These are phyloP conservation scores for Spea multiplicata DNA, from an alignment of 2,113 vertebrate genomes.

Conservation along the genomic window DNA sequence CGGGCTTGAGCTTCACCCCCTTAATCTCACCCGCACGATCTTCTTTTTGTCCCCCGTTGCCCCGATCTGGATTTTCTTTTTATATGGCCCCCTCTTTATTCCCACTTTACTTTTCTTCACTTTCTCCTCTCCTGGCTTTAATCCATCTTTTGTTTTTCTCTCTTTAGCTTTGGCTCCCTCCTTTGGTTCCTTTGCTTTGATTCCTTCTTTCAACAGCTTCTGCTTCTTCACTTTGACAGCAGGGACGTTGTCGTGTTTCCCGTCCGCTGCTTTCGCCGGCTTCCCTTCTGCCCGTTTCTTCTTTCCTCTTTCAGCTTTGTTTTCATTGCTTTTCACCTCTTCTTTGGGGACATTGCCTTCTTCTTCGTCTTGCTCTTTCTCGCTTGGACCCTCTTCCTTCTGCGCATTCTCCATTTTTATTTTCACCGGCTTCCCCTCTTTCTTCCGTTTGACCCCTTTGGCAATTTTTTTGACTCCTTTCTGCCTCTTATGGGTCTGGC, in stretches of 20 bases:
- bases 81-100: neutral
- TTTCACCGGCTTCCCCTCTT: constrained; percentile 6
- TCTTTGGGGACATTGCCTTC: neutral
- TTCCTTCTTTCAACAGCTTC: neutral
- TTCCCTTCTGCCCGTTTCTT: neutral
- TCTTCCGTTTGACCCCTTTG: neutral
- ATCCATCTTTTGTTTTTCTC: neutral
- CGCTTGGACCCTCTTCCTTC: neutral
- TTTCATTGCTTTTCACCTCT: neutral
- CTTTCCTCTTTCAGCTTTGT: neutral
- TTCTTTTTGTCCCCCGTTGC: constrained; percentile 19
- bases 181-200: constrained; percentile 1
- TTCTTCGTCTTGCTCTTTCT: neutral
- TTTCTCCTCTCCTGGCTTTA: neutral
- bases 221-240: neutral
- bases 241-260: neutral
- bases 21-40: neutral
- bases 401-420: neutral
- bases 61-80: neutral
- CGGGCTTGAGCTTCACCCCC: neutral
- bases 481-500: neutral
- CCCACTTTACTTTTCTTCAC: neutral
- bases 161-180: neutral
- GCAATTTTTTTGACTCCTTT: neutral
- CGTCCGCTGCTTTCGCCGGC: neutral